Conservation (phyloP, 2,888 invertebrate species). For the Carpatolechia fugitivella region DNA sequence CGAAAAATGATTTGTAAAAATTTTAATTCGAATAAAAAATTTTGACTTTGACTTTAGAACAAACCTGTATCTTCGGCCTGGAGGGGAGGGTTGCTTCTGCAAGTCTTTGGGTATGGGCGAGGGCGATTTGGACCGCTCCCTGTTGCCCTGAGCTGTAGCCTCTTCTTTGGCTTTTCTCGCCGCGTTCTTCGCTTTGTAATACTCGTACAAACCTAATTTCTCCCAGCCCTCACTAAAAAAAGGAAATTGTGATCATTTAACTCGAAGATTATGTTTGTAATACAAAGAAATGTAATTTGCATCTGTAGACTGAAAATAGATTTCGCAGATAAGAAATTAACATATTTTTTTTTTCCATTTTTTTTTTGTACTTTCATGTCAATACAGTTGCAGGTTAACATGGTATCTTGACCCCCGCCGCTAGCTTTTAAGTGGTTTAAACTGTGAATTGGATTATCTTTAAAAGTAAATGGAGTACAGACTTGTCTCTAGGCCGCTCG, state of each 20-base stretch:
- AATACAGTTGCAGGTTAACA: too few relatives aligned
- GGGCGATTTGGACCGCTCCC: conserved; percentile 87
- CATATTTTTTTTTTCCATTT: too few relatives aligned
- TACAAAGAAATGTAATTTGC: not conserved
- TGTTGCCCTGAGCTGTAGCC: conserved; percentile 84
- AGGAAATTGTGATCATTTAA: conserved; percentile 29
- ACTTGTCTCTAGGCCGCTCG: conserved; percentile 96
- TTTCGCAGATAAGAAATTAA: too few relatives aligned
- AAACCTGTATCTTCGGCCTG: conserved; percentile 85
- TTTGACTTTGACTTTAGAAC: too few relatives aligned
- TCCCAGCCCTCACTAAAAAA: conserved; percentile 96
- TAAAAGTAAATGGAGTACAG: conserved; percentile 26
- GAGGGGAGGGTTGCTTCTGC: conserved; percentile 85
- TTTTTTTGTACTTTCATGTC: too few relatives aligned
- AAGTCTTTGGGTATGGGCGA: conserved; percentile 88
- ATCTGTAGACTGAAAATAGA: too few relatives aligned
- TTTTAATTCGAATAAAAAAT: too few relatives aligned
- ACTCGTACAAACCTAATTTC: conserved; percentile 97
- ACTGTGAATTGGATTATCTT: too few relatives aligned
- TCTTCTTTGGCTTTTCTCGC: conserved; percentile 94
- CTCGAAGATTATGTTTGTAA: not conserved
- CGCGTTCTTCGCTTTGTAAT: conserved; percentile 96
- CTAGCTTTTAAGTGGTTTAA: too few relatives aligned
- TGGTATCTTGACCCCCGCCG: too few relatives aligned
- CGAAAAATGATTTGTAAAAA: too few relatives aligned